Evolutionary conservation across 2,797 vertebrate species (phyloP).

Genomic region (Ara ararauna): DNA sequence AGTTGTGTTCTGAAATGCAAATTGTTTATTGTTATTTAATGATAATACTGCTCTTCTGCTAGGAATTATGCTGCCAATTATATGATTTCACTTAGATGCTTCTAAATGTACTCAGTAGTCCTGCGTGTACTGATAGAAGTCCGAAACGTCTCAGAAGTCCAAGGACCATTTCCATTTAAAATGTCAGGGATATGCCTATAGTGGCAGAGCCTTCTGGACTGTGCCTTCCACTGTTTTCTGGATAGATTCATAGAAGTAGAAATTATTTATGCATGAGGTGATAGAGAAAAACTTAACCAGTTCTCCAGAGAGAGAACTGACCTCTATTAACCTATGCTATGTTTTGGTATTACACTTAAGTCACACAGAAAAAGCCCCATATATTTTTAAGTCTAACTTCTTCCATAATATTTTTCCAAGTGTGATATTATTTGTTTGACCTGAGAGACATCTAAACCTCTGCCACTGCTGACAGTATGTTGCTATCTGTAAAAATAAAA

Average conservation of each 20-base stretch:
- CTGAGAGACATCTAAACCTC: background rate
- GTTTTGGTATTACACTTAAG: background rate
- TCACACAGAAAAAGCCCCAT: accelerated
- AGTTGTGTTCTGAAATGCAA: background rate
- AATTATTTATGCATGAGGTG: background rate
- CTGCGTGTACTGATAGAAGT: background rate
- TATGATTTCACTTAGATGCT: background rate
- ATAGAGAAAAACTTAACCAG: background rate
- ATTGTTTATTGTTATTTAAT: background rate
- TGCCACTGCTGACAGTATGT: background rate
- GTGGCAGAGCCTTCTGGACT: background rate
- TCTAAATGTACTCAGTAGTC: background rate
- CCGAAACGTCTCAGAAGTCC: background rate
- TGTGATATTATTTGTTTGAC: background rate
- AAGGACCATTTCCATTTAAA: background rate
- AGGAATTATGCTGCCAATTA: background rate
- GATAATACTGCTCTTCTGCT: background rate
- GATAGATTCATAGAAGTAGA: background rate
- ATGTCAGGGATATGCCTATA: background rate
- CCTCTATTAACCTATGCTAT: background rate
- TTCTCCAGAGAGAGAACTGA: background rate
- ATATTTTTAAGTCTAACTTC: background rate
- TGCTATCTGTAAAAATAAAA: slow-evolving; percentile 11
- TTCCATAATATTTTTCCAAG: slow-evolving; percentile 7
- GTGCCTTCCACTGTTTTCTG: background rate